Conservation (phyloP, 2,113 vertebrate species). For the Anthoscopus minutus region DNA sequence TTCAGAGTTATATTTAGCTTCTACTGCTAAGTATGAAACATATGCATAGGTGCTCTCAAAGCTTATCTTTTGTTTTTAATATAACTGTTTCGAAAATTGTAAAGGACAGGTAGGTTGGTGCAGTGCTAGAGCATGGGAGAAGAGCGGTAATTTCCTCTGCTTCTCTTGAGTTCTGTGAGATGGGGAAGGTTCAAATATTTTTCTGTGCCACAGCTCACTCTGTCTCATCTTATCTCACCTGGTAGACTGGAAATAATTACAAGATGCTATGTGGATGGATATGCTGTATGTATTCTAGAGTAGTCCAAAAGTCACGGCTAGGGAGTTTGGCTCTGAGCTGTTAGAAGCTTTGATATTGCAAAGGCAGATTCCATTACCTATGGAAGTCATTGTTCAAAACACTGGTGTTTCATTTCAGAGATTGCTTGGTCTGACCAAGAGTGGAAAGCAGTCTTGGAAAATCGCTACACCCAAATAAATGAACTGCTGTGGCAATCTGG, state of each 20-base stretch:
- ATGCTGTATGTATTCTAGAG: neutral
- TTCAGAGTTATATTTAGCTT: neutral
- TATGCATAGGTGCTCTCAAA: neutral
- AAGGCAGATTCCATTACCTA: neutral
- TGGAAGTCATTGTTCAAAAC: neutral
- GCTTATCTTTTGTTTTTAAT: neutral
- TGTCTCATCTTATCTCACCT: neutral
- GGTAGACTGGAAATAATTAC: neutral
- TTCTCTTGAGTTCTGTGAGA: neutral
- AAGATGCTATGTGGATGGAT: neutral
- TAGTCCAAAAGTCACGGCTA: neutral
- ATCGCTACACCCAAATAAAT: neutral
- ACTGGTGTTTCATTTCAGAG: neutral
- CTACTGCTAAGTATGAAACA: neutral
- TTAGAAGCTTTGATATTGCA: neutral
- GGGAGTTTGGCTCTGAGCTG: neutral
- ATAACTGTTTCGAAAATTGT: neutral
- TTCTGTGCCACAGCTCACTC: neutral
- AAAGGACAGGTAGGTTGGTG: neutral
- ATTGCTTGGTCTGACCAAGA: neutral
- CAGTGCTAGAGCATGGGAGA: neutral
- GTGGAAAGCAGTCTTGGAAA: neutral
- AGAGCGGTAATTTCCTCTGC: rapidly evolving
- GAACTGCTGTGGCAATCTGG: neutral
- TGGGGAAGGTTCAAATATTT: neutral